These are phyloP conservation scores for Yponomeuta plumbellus DNA, from an alignment of 2,888 invertebrate genomes.

Conservation along the genomic window DNA sequence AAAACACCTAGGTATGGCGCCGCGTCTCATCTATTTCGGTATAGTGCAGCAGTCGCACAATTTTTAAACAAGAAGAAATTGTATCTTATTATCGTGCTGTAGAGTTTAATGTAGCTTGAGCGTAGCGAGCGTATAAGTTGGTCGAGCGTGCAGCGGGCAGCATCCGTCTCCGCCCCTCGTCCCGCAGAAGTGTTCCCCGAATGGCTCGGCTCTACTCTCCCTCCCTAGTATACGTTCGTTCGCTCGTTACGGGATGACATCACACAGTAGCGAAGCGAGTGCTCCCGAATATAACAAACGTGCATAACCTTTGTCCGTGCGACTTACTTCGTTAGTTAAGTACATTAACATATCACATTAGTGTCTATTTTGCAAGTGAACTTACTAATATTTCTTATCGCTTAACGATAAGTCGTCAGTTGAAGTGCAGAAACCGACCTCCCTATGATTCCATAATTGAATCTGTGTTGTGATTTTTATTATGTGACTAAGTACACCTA, in stretches of 20 bases:
- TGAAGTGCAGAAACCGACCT: background rate
- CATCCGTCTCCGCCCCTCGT: slow-evolving; percentile 48
- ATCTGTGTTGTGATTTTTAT: slow-evolving; percentile 7
- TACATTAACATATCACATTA: background rate
- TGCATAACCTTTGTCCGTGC: background rate
- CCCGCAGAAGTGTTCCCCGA: slow-evolving; percentile 27
- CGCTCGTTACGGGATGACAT: slow-evolving; percentile 3
- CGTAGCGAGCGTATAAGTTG: slow-evolving; percentile 3
- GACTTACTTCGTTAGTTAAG: background rate
- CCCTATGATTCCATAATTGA: background rate
- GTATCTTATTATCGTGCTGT: background rate
- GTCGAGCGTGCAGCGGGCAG: slow-evolving; percentile 29
- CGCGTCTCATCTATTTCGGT: slow-evolving; percentile 54
- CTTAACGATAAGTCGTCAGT: slow-evolving; percentile 4
- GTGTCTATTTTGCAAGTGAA: background rate
- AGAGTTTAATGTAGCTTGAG: background rate
- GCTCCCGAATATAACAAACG: slow-evolving; percentile 2
- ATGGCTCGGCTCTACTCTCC: slow-evolving; percentile 22
- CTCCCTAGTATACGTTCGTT: slow-evolving; percentile 33
- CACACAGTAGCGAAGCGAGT: background rate
- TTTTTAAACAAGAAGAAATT: background rate
- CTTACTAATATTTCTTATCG: background rate
- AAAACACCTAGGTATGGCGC: slow-evolving; percentile 39
- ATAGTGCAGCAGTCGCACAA: slow-evolving; percentile 32
- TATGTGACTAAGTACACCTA: background rate